These are phyloP conservation scores for Gobio occitaniae DNA, from an alignment of 2,797 vertebrate genomes.

Conservation along the genomic window DNA sequence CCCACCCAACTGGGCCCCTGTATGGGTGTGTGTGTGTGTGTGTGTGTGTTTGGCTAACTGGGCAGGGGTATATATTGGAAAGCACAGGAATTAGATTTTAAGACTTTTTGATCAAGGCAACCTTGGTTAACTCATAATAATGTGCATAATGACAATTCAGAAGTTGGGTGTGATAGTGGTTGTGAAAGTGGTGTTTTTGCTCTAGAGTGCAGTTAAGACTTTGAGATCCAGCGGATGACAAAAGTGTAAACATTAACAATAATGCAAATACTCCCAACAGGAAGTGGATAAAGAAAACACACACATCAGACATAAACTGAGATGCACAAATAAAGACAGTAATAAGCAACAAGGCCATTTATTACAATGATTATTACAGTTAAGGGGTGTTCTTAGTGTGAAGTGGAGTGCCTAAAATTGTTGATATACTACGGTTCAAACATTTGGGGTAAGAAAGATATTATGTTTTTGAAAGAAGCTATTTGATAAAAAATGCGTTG, in stretches of 20 bases:
- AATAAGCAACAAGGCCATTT: not conserved
- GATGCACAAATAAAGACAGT: not conserved
- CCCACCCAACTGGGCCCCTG: conserved; percentile 36
- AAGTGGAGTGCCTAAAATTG: not conserved
- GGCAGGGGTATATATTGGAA: conserved; percentile 5
- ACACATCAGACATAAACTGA: not conserved
- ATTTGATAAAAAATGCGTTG: not conserved
- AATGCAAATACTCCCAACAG: conserved; percentile 14
- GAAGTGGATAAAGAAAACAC: not conserved
- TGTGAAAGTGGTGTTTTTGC: not conserved
- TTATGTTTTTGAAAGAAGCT: not conserved
- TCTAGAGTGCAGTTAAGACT: not conserved
- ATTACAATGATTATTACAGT: not conserved
- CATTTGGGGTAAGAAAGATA: not conserved
- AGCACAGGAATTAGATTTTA: conserved; percentile 1
- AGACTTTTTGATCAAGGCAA: not conserved
- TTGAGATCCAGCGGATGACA: conserved; percentile 2
- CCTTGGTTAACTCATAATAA: not conserved
- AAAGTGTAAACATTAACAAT: conserved; percentile 15
- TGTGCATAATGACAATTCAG: not conserved
- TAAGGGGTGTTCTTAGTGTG: not conserved
- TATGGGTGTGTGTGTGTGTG: conserved; percentile 25
- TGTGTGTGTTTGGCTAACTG: conserved; percentile 8
- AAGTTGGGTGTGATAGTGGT: not conserved
- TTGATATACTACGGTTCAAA: not conserved